Percentiles rank a stretch among this genome's conserved stretches.
phyloP scores from a whole-genome alignment of 2,113 vertebrate species.

The Xiphophorus couchianus region DNA sequence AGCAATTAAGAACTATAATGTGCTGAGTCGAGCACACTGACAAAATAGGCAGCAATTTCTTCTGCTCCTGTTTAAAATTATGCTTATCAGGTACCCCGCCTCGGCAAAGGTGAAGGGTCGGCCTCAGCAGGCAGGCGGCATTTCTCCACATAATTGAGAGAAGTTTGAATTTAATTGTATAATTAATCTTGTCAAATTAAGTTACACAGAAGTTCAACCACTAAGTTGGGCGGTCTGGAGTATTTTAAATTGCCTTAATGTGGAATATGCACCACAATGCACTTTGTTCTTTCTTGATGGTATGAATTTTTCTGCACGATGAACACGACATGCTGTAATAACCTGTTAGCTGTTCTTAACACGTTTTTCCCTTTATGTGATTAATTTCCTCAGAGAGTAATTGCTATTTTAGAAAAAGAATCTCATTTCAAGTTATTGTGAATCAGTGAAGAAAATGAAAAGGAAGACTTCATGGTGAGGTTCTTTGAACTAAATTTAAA shows the following conservation, averaged over 20 bases:
- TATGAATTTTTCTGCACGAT: conserved; percentile 63
- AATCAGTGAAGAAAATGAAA: conserved; percentile 33
- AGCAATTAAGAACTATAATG: conserved; percentile 72
- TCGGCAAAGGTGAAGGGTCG: conserved; percentile 78
- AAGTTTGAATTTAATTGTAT: conserved; percentile 85
- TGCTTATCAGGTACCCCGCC: conserved; percentile 80
- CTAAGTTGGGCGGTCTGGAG: conserved; percentile 77
- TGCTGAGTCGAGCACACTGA: conserved; percentile 67
- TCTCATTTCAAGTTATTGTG: conserved; percentile 49
- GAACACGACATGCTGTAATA: conserved; percentile 73
- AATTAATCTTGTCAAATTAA: conserved; percentile 85
- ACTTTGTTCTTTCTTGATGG: conserved; percentile 77
- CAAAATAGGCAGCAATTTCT: conserved; percentile 77
- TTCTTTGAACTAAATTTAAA: conserved; percentile 25
- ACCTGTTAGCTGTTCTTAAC: conserved; percentile 79
- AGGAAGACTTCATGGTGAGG: conserved; percentile 19
- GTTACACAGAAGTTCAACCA: conserved; percentile 79
- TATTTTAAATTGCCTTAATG: conserved; percentile 82
- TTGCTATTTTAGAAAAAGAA: conserved; percentile 61
- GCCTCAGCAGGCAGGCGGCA: conserved; percentile 73
- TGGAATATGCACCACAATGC: conserved; percentile 77
- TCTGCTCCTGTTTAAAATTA: conserved; percentile 76
- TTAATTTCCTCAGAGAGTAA: conserved; percentile 78
- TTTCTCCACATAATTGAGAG: conserved; percentile 82
- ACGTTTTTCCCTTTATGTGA: conserved; percentile 71